Evolutionary conservation across 2,113 vertebrate species (phyloP).

Genomic region (Grus americana): DNA sequence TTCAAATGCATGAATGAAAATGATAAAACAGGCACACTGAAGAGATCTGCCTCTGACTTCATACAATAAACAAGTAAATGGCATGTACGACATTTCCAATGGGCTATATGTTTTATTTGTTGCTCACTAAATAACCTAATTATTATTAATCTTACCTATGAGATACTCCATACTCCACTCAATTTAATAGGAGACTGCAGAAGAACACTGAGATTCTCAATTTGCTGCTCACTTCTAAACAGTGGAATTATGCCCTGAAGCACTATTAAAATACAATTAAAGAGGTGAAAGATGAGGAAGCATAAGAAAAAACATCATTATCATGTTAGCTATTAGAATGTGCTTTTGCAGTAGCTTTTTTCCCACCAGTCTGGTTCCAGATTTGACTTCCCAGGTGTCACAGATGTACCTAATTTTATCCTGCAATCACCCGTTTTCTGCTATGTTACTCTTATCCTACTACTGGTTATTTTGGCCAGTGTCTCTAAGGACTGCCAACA

Average conservation of each 20-base stretch:
- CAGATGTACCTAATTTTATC: not conserved
- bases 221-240: not conserved
- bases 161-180: not conserved
- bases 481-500: not conserved
- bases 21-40: not conserved
- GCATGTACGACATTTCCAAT: not conserved
- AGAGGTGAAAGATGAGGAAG: constrained; percentile 24
- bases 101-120: not conserved
- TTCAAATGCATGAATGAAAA: not conserved
- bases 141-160: not conserved
- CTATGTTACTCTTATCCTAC: not conserved
- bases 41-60: not conserved
- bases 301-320: not conserved
- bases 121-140: not conserved
- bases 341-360: not conserved
- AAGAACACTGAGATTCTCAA: not conserved
- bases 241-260: not conserved
- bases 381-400: not conserved
- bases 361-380: not conserved
- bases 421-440: not conserved
- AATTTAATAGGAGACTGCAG: not conserved
- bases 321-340: not conserved
- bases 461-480: not conserved
- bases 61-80: not conserved
- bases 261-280: not conserved